Conservation (phyloP, 2,113 vertebrate genomes). For the Neoarius graeffei region DNA sequence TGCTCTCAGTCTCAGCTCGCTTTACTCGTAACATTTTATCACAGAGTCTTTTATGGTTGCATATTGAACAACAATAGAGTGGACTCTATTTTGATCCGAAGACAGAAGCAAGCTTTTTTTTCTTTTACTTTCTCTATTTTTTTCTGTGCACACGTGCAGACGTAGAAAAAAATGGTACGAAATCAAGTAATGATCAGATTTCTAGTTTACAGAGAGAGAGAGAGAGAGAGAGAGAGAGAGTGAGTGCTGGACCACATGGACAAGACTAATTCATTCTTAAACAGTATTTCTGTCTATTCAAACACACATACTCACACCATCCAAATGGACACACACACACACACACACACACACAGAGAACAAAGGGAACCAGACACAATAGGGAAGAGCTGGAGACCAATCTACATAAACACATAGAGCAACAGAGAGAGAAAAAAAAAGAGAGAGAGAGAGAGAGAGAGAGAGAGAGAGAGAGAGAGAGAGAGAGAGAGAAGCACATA, state of each 20-base stretch:
- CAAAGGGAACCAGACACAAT: slow-evolving; percentile 50
- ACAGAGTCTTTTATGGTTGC: neutral
- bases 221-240: slow-evolving; percentile 25
- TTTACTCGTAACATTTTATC: neutral
- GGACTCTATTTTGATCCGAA: neutral
- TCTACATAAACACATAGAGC: slow-evolving; percentile 38
- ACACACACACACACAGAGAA: slow-evolving; percentile 41
- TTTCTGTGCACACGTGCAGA: neutral
- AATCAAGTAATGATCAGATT: neutral
- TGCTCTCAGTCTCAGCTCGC: neutral
- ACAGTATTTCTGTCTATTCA: slow-evolving; percentile 34
- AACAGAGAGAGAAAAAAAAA: neutral
- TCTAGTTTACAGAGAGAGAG: neutral
- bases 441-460: slow-evolving; percentile 11
- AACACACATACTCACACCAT: slow-evolving; percentile 34
- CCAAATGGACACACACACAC: slow-evolving; percentile 30
- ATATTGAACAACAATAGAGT: neutral
- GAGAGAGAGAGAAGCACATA: neutral
- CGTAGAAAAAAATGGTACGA: neutral
- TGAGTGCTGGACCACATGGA: slow-evolving; percentile 3
- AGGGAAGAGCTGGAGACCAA: slow-evolving; percentile 38
- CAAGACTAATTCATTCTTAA: slow-evolving; percentile 29
- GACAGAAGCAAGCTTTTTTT: neutral
- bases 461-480: slow-evolving; percentile 14
- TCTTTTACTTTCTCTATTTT: neutral